Base-by-base conservation (phyloP, 2,797 vertebrate species). In the Holocentrus rufus region DNA sequence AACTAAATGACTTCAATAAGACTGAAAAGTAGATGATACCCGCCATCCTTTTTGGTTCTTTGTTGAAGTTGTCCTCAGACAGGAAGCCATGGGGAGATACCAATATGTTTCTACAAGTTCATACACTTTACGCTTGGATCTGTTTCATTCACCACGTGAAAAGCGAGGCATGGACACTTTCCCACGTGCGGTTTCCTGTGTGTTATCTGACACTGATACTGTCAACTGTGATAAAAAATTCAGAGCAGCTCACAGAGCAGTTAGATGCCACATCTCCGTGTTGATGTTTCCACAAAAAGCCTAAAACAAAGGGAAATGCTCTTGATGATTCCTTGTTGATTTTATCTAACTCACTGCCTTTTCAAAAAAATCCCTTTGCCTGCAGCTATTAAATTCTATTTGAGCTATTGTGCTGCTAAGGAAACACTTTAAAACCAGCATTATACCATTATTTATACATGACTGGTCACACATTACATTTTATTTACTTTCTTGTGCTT, bases 321-420 rank as follows among this genome's bases (percentile, higher is more conserved):
- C 81, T 85, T 74, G 83, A 94, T 93, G 92, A 95, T 94, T 95
- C 94, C 93, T 91, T 88, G 85, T 80, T 83, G 53, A 89, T 80
- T 64, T 63, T 75, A 79, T 89, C 80, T 80, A 74, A 88, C 65
- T 90, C 84, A 88, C 87, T 92, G 91, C 90, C 90, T 83, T 42
- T 75, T 88, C 23, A 66, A n/a, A 31, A 71, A 72, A 64, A 85
- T 36, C 68, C 74, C 34, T 75, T 70, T 75, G 79, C 47, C 84
- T 83, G 83, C 86, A 86, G 85, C 84, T 87, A 76, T 77, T 72
- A 79, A 63, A 69, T 84, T 78, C 42, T 60, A 58, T 76, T 74
- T 79, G 27, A 80, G 78, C 63, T 56, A 80, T 39, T 74, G 57
- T 79, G 74, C 63, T 79, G 72, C 65, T 46, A 17, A 65, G 55